A percentile compares a stretch with the other conserved stretches of the same genome.
Evolutionary conservation across 2,797 vertebrate species (phyloP).

Genomic region (Dendrocincla tyrannina): DNA sequence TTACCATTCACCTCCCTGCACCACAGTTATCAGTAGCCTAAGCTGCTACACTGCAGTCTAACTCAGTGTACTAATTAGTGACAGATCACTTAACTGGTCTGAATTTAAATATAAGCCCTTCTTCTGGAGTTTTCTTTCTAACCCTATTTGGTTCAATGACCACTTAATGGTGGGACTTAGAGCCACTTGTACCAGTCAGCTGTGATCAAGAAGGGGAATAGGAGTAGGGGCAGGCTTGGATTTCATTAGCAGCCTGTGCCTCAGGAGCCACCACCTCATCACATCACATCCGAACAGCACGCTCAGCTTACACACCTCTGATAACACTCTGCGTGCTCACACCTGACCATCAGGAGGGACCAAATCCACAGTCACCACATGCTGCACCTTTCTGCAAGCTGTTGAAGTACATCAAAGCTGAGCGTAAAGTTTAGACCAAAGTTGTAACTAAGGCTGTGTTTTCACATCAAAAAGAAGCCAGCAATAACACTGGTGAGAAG

Average conservation of each 20-base stretch:
- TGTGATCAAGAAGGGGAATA: not conserved
- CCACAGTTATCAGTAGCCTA: not conserved
- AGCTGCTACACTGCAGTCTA: not conserved
- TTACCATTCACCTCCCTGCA: not conserved
- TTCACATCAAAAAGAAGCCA: not conserved
- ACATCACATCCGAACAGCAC: fast-evolving
- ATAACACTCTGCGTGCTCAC: not conserved
- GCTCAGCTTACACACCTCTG: not conserved
- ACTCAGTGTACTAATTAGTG: not conserved
- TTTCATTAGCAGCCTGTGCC: not conserved
- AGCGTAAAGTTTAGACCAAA: not conserved
- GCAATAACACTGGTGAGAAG: not conserved
- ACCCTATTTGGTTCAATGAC: not conserved
- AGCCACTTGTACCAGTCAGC: not conserved
- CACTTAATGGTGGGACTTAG: not conserved
- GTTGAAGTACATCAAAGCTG: not conserved
- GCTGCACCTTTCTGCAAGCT: not conserved
- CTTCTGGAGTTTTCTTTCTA: not conserved
- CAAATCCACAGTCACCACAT: not conserved
- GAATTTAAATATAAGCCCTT: constrained; percentile 2
- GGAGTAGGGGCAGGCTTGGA: not conserved
- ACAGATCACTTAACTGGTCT: not conserved
- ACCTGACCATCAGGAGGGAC: not conserved
- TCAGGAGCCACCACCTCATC: not conserved
- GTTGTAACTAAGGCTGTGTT: not conserved